phyloP scores from a whole-genome alignment of 2,888 invertebrate genomes.

The Meta bourneti region DNA sequence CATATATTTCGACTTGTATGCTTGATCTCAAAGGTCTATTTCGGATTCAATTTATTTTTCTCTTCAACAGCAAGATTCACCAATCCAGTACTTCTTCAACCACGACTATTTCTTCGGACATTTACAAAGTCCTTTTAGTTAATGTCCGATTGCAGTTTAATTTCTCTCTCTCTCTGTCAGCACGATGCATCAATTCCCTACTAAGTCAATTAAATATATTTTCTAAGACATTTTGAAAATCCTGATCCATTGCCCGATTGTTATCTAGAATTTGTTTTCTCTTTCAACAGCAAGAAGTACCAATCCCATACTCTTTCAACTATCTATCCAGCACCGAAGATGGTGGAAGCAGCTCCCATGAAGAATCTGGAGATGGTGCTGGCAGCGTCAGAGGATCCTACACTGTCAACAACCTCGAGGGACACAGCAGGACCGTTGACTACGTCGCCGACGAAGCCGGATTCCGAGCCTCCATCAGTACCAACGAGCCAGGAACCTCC shows the following conservation, averaged over 20 bases:
- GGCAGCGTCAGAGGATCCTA: slow-evolving; percentile 77
- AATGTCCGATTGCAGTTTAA: too few species aligned
- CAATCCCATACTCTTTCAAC: slow-evolving; percentile 73
- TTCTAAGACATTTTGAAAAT: too few species aligned
- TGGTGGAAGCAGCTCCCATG: slow-evolving; percentile 62
- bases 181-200: background rate
- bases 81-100: too few species aligned
- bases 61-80: too few species aligned
- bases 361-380: slow-evolving; percentile 74
- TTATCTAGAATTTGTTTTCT: background rate
- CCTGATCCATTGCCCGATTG: background rate
- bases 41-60: too few species aligned
- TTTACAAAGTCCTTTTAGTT: too few species aligned
- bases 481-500: slow-evolving; percentile 77
- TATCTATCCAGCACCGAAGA: slow-evolving; percentile 68
- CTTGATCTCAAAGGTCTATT: too few species aligned
- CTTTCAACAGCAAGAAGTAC: slow-evolving; percentile 12
- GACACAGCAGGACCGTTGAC: slow-evolving; percentile 76
- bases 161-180: background rate
- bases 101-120: too few species aligned
- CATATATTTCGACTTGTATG: too few species aligned
- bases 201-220: background rate
- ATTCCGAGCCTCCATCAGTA: slow-evolving; percentile 76
- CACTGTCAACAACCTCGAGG: slow-evolving; percentile 76
- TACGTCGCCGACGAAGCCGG: slow-evolving; percentile 77